phyloP scores from a whole-genome alignment of 2,797 vertebrate genomes.

The Orestias chungarensis region DNA sequence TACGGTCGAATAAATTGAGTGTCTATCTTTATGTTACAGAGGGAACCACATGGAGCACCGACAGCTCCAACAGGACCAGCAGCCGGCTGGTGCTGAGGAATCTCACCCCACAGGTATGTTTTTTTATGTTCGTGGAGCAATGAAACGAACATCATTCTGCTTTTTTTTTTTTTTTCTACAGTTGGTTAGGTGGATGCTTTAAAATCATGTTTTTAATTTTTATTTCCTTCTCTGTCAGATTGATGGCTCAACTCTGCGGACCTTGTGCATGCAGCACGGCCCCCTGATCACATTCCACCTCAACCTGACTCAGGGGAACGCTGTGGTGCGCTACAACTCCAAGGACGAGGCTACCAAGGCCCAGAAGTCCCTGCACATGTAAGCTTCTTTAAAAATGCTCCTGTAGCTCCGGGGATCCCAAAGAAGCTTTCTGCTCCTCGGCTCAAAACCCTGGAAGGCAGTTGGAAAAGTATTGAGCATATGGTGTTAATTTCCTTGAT shows the following conservation, averaged over 20 bases:
- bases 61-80: conserved; percentile 94
- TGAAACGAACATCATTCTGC: not conserved
- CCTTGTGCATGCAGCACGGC: conserved; percentile 96
- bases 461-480: not conserved
- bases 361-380: conserved; percentile 99
- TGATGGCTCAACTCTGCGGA: conserved; percentile 95
- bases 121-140: not conserved
- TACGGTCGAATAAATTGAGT: not conserved
- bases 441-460: not conserved
- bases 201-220: not conserved
- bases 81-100: conserved; percentile 98
- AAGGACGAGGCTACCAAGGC: conserved; percentile 98
- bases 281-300: conserved; percentile 99
- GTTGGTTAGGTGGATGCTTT: no score
- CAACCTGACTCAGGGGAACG: conserved; percentile 97
- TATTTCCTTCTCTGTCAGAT: conserved; percentile 78
- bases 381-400: conserved; percentile 44
- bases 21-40: conserved; percentile 49
- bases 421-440: not conserved
- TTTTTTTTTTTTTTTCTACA: no score
- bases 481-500: not conserved
- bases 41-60: conserved; percentile 97
- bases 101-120: conserved; percentile 93
- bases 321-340: conserved; percentile 98
- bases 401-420: not conserved